These are phyloP conservation scores for Todiramphus chloris DNA, from an alignment of 2,113 vertebrate species.

Conservation along the genomic window DNA sequence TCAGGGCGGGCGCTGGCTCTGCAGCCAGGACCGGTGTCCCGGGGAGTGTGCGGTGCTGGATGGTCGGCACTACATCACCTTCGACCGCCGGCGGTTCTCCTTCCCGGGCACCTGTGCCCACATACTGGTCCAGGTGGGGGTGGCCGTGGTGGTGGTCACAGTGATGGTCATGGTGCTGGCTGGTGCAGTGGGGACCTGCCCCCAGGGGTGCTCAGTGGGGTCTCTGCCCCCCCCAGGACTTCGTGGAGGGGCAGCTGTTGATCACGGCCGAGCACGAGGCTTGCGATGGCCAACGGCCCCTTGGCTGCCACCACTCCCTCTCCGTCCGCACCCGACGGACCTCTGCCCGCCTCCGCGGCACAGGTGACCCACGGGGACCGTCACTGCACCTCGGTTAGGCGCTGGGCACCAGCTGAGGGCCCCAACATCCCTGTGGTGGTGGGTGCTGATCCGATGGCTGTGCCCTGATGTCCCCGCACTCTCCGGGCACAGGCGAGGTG, in stretches of 20 bases:
- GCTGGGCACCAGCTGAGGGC: neutral
- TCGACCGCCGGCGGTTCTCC: constrained; percentile 84
- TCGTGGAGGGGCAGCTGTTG: constrained; percentile 78
- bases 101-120: constrained; percentile 77
- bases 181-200: too few relatives aligned
- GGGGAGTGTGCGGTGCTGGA: constrained; percentile 82
- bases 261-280: constrained; percentile 70
- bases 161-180: neutral
- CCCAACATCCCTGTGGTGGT: neutral
- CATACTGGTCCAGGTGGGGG: constrained; percentile 82
- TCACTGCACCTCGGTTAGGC: accelerated
- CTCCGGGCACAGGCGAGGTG: constrained; percentile 73
- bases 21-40: constrained; percentile 79
- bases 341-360: constrained; percentile 75
- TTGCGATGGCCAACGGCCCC: constrained; percentile 51
- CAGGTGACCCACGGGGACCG: constrained; percentile 68
- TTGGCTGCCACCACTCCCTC: constrained; percentile 76
- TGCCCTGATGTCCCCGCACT: too few relatives aligned
- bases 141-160: neutral
- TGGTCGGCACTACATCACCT: constrained; percentile 82
- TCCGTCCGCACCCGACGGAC: constrained; percentile 73
- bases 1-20: constrained; percentile 83
- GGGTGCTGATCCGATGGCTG: neutral
- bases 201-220: neutral
- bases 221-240: constrained; percentile 74